Evolutionary conservation across 2,888 invertebrate genomes (phyloP).

Genomic region (Rhamphomyia laevipes): DNA sequence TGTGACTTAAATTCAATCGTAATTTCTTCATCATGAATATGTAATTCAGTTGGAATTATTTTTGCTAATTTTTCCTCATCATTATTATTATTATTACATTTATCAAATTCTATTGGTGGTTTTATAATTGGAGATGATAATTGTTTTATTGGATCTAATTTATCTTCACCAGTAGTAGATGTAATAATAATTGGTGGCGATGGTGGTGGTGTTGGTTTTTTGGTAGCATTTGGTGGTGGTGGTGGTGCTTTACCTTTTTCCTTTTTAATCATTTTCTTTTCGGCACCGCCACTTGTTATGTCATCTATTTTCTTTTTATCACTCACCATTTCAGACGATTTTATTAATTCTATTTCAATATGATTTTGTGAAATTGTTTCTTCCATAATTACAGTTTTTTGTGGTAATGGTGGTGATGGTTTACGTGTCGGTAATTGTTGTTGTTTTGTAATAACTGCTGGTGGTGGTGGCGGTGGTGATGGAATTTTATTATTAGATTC

Average conservation of each 20-base stretch:
- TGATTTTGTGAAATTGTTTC: conserved; percentile 9
- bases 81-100: conserved; percentile 2
- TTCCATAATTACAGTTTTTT: conserved; percentile 7
- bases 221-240: conserved; percentile 40
- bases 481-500: conserved; percentile 7
- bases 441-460: conserved; percentile 13
- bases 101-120: conserved; percentile 20
- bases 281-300: conserved; percentile 23
- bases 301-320: conserved; percentile 19
- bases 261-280: conserved; percentile 48
- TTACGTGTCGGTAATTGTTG: conserved; percentile 4
- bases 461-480: conserved; percentile 10
- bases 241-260: conserved; percentile 75
- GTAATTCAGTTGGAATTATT: neutral
- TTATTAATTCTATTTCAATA: conserved; percentile 4
- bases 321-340: conserved; percentile 5
- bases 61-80: neutral
- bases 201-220: neutral
- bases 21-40: conserved; percentile 13
- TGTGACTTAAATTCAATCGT: conserved; percentile 17
- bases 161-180: neutral
- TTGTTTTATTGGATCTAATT: conserved; percentile 2
- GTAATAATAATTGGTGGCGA: neutral
- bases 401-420: conserved; percentile 10
- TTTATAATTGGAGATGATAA: conserved; percentile 17